These are phyloP conservation scores for Bambusicola thoracicus DNA, from an alignment of 2,113 vertebrate genomes.

Conservation along the genomic window DNA sequence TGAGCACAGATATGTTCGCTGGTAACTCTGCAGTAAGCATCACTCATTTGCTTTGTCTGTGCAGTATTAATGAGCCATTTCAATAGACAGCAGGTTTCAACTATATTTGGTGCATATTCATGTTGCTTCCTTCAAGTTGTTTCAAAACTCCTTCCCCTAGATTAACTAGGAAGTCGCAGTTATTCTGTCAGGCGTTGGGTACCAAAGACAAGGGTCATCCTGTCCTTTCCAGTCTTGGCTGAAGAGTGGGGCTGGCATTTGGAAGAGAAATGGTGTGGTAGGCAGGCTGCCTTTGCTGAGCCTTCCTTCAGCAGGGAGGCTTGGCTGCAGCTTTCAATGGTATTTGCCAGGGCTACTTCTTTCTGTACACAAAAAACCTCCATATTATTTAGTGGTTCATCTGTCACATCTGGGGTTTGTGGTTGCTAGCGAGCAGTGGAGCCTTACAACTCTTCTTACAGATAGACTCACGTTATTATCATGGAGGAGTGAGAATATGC, in stretches of 20 bases:
- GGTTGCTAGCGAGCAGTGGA: background rate
- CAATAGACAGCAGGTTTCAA: conserved; percentile 39
- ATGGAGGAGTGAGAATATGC: background rate
- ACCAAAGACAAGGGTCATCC: background rate
- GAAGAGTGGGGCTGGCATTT: background rate
- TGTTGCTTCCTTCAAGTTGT: background rate
- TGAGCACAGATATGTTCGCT: background rate
- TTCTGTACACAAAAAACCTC: background rate
- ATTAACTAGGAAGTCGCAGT: conserved; percentile 15
- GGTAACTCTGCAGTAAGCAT: conserved; percentile 38
- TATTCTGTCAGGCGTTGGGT: background rate
- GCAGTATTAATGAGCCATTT: conserved; percentile 61
- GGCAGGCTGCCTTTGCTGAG: background rate
- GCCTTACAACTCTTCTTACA: background rate
- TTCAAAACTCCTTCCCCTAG: conserved; percentile 32
- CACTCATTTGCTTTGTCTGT: conserved; percentile 46
- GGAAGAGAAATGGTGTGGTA: background rate
- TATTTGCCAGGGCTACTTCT: background rate
- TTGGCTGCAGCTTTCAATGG: background rate
- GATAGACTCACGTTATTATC: background rate
- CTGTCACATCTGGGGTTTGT: background rate
- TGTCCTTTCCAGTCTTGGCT: background rate
- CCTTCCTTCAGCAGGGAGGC: background rate
- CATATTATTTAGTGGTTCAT: background rate
- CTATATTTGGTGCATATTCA: conserved; percentile 51